Conservation (phyloP, 2,113 vertebrate species). For the Todiramphus saurophagus region DNA sequence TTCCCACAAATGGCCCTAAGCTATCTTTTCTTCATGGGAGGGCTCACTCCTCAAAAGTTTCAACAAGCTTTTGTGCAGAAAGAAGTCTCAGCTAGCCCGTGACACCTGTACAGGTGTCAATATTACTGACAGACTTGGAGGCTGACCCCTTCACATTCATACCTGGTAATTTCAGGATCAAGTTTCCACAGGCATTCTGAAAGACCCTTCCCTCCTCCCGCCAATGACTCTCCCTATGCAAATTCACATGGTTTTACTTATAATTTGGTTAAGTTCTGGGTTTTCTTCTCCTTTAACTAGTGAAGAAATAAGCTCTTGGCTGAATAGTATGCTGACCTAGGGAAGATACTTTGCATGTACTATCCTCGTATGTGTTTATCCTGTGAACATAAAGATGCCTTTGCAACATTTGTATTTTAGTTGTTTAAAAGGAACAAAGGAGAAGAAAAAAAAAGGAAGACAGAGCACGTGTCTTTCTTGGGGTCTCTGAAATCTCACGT, state of each 20-base stretch:
- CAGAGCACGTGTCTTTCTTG: background rate
- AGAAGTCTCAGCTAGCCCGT: background rate
- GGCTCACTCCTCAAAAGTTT: constrained; percentile 26
- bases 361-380: background rate
- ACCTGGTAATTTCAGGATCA: constrained; percentile 25
- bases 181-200: background rate
- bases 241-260: background rate
- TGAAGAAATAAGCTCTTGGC: background rate
- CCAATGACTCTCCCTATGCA: background rate
- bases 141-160: background rate
- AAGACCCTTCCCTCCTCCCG: background rate
- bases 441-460: background rate
- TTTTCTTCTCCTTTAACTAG: background rate
- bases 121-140: constrained; percentile 9
- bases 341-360: background rate
- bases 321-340: background rate
- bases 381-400: background rate
- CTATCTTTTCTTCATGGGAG: constrained; percentile 69
- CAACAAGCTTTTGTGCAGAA: constrained; percentile 38
- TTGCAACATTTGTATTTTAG: background rate
- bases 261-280: background rate
- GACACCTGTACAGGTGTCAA: constrained; percentile 35
- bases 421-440: background rate
- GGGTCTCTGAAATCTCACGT: background rate
- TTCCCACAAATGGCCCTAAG: constrained; percentile 40